Evolutionary conservation across 2,113 vertebrate genomes (phyloP).

Genomic region (Catharus minimus): DNA sequence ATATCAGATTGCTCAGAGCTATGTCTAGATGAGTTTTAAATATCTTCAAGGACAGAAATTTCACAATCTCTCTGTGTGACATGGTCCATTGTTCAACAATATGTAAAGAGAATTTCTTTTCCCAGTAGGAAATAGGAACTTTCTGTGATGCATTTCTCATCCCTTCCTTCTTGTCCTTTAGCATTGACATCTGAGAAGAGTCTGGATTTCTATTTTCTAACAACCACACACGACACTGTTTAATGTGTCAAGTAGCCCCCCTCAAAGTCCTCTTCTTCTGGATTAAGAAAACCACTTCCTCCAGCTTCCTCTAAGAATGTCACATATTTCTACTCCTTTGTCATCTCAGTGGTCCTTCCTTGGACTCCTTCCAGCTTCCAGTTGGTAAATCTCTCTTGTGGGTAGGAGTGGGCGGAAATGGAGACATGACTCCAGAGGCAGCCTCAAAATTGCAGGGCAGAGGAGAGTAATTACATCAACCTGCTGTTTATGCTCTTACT

Average conservation of each 20-base stretch:
- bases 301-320: background rate
- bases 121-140: background rate
- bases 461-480: background rate
- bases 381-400: background rate
- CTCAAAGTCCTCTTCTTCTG: background rate
- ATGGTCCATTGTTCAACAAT: background rate
- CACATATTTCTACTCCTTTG: background rate
- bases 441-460: background rate
- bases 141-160: background rate
- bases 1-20: background rate
- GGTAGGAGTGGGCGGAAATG: background rate
- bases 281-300: background rate
- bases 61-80: background rate
- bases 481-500: background rate
- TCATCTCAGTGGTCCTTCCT: background rate
- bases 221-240: background rate
- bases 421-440: background rate
- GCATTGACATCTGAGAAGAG: background rate
- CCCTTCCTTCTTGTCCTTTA: background rate
- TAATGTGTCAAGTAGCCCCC: background rate
- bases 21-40: background rate
- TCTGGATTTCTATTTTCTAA: background rate
- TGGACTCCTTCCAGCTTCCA: background rate
- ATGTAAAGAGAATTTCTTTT: background rate
- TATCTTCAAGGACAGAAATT: background rate